Evolutionary conservation across 2,113 vertebrate species (phyloP).

Genomic region (Verasper variegatus): DNA sequence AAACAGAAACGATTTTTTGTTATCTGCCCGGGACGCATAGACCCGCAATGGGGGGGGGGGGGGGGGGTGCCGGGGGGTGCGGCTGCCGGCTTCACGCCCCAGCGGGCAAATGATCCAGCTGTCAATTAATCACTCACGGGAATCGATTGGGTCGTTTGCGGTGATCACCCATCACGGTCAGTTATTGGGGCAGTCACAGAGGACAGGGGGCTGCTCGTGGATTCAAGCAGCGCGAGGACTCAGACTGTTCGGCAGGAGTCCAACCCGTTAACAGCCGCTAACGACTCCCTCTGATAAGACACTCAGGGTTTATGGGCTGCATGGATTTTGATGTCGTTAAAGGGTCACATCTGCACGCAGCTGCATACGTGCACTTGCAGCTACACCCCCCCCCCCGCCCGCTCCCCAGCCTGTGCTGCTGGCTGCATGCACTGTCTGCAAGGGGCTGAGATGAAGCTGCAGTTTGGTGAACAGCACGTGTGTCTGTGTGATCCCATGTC

Average conservation of each 20-base stretch:
- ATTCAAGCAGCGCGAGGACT: not conserved
- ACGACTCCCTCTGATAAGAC: slow-evolving; percentile 5
- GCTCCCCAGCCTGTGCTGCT: not conserved
- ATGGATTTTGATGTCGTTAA: not conserved
- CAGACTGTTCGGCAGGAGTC: slow-evolving; percentile 53
- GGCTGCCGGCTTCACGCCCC: slow-evolving; percentile 7
- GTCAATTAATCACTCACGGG: slow-evolving; percentile 58
- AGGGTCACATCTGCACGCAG: slow-evolving; percentile 1
- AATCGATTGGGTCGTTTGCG: slow-evolving; percentile 49
- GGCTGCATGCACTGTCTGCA: too few species aligned
- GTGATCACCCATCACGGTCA: slow-evolving; percentile 51
- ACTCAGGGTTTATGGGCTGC: not conserved
- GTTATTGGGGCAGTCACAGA: slow-evolving; percentile 40
- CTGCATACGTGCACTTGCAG: not conserved
- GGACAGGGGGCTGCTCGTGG: not conserved
- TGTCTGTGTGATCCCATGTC: slow-evolving; percentile 42
- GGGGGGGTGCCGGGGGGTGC: not conserved
- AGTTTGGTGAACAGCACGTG: slow-evolving; percentile 51
- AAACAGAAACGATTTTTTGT: slow-evolving; percentile 11
- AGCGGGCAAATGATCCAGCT: slow-evolving; percentile 25
- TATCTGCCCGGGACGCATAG: slow-evolving; percentile 45
- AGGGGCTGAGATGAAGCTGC: slow-evolving; percentile 27
- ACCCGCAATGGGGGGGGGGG: not conserved
- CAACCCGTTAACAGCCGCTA: slow-evolving; percentile 27
- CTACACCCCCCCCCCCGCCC: too few species aligned